Evolutionary conservation across 2,797 vertebrate species (phyloP), one percentile per base, ranked within the genome.

Genomic region (Spea hammondii): DNA sequence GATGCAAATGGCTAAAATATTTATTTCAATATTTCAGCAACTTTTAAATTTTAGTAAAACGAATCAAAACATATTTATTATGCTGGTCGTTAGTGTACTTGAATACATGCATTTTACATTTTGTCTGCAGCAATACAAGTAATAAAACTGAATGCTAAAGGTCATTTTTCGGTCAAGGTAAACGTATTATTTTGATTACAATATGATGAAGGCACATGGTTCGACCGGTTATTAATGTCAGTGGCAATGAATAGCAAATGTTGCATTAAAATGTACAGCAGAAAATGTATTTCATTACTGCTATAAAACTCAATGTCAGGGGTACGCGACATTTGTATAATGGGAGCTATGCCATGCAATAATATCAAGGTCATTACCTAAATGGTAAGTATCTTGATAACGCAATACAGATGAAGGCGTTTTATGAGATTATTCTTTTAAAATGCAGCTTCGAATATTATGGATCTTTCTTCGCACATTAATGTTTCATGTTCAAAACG

Each of bases 261-360:
- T 48, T 82, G 67, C 75, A 73, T 67, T 80, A 76, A 76, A 76
- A 60, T 72, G 48, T 65, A 77, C 50, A 65, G 49, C 44, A 77
- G 74, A 82, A 77, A 73, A 73, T 73, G 14, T 73, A 82, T 74
- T 72, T 77, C 55, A 77, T 82, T 69, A 49, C 74, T 12, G 70
- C 75, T 69, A 76, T 82, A 82, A 77, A 82, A 76, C 45, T 77
- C 79, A 82, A 77, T 77, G 79, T 72, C 79, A 81, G 17, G 50
- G 54, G 68, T 73, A 77, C 17, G 17, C 64, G 65, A 69, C 76
- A 82, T 82, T 77, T 77, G 48, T 65, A 82, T 73, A 77, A 82
- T 82, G 79, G 77, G 70, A 66, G 32, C 70, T 70, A 46, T 67
- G 55, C 59, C 64, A 14, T 59, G 65, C 67, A 64, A 77, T 69